These are phyloP conservation scores for Podabrus alpinus DNA, from an alignment of 2,888 invertebrate genomes.

Conservation along the genomic window DNA sequence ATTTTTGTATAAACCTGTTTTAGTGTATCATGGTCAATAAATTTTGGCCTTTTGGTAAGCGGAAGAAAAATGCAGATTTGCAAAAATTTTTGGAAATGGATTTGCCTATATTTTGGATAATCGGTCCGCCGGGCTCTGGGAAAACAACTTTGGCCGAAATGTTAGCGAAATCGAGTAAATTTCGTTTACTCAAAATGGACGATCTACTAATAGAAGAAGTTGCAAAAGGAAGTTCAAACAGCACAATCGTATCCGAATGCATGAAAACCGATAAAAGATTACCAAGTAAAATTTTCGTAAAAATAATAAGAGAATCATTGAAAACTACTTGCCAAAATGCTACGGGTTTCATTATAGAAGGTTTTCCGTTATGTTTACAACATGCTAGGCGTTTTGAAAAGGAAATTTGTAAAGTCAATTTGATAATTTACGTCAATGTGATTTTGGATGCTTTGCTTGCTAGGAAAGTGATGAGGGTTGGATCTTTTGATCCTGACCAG, in stretches of 20 bases:
- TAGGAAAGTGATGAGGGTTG: slow-evolving; percentile 10
- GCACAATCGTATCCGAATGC: slow-evolving; percentile 27
- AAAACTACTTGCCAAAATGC: slow-evolving; percentile 19
- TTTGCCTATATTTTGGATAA: slow-evolving; percentile 3
- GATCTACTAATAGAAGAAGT: slow-evolving; percentile 33
- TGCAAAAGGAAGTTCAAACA: slow-evolving; percentile 26
- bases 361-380: slow-evolving; percentile 37
- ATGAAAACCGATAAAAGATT: slow-evolving; percentile 23
- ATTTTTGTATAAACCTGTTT: neutral
- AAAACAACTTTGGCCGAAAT: slow-evolving; percentile 34
- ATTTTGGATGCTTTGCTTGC: slow-evolving; percentile 29
- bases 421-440: slow-evolving; percentile 35
- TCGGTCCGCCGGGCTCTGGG: slow-evolving; percentile 36
- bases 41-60: neutral
- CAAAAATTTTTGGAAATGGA: neutral
- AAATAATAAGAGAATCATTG: slow-evolving; percentile 33
- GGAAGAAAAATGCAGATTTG: neutral
- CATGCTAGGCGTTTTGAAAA: slow-evolving; percentile 40
- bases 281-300: slow-evolving; percentile 33
- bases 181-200: slow-evolving; percentile 30
- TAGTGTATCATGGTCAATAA: neutral
- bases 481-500: slow-evolving; percentile 14
- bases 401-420: slow-evolving; percentile 37
- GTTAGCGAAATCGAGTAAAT: slow-evolving; percentile 35
- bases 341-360: slow-evolving; percentile 39